Conservation (phyloP, 1,140 invertebrate genomes). For the Aphelinus atriplicis region DNA sequence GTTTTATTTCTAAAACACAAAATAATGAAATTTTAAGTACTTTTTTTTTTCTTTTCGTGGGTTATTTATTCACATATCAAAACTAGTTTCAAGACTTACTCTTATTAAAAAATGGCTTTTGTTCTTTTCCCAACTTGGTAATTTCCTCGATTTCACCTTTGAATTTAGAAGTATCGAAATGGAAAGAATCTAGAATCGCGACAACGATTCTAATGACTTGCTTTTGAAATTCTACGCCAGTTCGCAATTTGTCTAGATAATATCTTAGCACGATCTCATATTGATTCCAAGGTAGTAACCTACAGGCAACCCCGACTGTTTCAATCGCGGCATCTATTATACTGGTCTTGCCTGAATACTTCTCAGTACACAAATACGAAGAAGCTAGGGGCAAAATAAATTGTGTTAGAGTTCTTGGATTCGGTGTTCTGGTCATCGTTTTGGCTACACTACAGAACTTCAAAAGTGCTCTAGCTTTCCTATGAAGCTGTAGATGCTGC, state of each 20-base stretch:
- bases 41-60: no score
- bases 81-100: no score
- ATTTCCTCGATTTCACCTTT: slow-evolving; percentile 46
- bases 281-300: slow-evolving; percentile 84
- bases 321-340: slow-evolving; percentile 87
- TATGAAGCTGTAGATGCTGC: slow-evolving; percentile 84
- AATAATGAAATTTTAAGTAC: background rate
- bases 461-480: slow-evolving; percentile 80
- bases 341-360: slow-evolving; percentile 78
- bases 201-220: slow-evolving; percentile 84
- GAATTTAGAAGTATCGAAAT: slow-evolving; percentile 84
- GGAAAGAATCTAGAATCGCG: slow-evolving; percentile 88
- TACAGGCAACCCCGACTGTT: slow-evolving; percentile 78
- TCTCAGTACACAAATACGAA: slow-evolving; percentile 81
- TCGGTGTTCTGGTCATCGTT: slow-evolving; percentile 69
- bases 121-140: background rate
- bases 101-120: no score
- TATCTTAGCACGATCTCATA: slow-evolving; percentile 84
- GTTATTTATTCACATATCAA: no score
- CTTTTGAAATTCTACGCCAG: slow-evolving; percentile 80
- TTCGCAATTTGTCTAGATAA: slow-evolving; percentile 80
- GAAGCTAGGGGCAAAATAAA: slow-evolving; percentile 88
- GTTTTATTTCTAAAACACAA: background rate
- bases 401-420: slow-evolving; percentile 78
- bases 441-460: slow-evolving; percentile 73